Base-by-base conservation (phyloP, 2,888 invertebrate genomes). In the Melanophora roralis region DNA sequence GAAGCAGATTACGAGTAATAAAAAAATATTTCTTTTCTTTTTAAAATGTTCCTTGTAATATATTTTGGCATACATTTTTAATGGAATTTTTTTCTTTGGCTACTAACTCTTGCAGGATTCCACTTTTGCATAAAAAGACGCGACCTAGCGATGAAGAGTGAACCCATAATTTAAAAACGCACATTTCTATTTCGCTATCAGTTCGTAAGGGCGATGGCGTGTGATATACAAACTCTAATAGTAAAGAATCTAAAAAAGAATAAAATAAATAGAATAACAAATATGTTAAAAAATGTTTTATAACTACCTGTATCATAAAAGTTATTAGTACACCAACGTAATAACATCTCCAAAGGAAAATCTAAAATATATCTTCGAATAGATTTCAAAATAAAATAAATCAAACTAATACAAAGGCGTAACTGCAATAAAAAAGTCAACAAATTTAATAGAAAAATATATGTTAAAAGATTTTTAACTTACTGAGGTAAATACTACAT, bases 401-500 rank as follows among this genome's bases (percentile, higher is more conserved):
- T 82, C 11, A 86, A 71, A 23, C 82, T 85, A 53, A 87, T 85
- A 23, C 83, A 81, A 43, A 86, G 79, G 1, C 83, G 84, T 62
- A 84, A 83, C 86, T 83, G 81, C 72, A 75, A 80, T n/a, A n/a
- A 27, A 55, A 64, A n/a, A n/a, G n/a, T n/a, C n/a, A n/a, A n/a
- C n/a, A 34, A 16, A 60, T 45, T 14, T 3, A 3, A 38, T 23
- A 14, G 2, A 1, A 5, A 19, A 47, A 49, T 40, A 9, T 16
- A 0, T 11, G 45, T 38, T 16, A 16, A 21, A 27, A 62, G 12
- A 59, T 16, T 9, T 3, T 27, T 14, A 27, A 82, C 86, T 86
- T 85, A 90, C 90, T 11, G 86, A 83, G 40, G 89, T 89, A 82
- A 90, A 90, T 7, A 90, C 90, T 1, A 86, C 84, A 71, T 90